Percentiles rank a stretch among this genome's conserved stretches.
phyloP scores from a whole-genome alignment of 2,113 vertebrate genomes.

The Mionectes macconnelli region DNA sequence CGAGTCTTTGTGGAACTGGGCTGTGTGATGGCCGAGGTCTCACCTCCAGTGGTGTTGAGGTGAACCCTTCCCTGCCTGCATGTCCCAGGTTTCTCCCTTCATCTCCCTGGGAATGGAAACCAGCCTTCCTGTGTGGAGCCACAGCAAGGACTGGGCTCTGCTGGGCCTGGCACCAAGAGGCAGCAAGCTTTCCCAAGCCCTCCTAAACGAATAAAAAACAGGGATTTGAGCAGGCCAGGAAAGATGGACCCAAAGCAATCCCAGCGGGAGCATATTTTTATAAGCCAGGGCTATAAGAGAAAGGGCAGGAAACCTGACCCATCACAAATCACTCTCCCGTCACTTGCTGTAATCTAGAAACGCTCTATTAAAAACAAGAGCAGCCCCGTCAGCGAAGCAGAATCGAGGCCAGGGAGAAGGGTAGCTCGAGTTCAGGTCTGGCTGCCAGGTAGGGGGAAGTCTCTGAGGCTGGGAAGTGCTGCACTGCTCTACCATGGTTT shows the following conservation, averaged over 20 bases:
- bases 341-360: slow-evolving; percentile 44
- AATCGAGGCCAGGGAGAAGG: not conserved
- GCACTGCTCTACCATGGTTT: not conserved
- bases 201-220: not conserved
- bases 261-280: slow-evolving; percentile 18
- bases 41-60: rapidly evolving
- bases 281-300: not conserved
- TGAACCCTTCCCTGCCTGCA: not conserved
- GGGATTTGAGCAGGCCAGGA: not conserved
- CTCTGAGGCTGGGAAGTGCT: not conserved
- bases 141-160: not conserved
- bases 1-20: not conserved
- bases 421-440: not conserved
- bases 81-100: not conserved
- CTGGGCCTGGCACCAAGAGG: not conserved
- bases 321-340: slow-evolving; percentile 30
- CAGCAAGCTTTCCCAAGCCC: not conserved
- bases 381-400: not conserved
- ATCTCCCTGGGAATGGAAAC: not conserved
- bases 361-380: not conserved
- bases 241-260: not conserved
- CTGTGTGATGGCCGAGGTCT: rapidly evolving
- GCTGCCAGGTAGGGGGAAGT: not conserved
- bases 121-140: not conserved
- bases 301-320: slow-evolving; percentile 50